A percentile compares a stretch with the other conserved stretches of the same genome.
phyloP scores from a whole-genome alignment of 2,888 invertebrate species.

The Sphinx pinastri region DNA sequence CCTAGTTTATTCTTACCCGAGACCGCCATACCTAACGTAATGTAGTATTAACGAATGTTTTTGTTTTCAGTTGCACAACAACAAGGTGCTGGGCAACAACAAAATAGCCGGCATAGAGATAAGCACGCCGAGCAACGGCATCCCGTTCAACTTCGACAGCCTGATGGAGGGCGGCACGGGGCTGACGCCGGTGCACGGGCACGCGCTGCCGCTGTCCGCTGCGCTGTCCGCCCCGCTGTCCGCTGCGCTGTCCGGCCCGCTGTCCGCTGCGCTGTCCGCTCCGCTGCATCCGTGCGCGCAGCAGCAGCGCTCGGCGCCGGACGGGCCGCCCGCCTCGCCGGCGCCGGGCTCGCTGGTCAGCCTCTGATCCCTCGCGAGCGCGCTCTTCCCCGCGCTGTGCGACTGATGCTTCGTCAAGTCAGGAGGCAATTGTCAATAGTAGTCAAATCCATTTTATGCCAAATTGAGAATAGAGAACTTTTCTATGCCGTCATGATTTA shows the following conservation, averaged over 20 bases:
- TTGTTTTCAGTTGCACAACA: conserved; percentile 73
- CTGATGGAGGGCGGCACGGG: conserved; percentile 97
- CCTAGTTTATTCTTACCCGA: too few species aligned
- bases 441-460: too few species aligned
- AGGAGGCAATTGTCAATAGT: too few species aligned
- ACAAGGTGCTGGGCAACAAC: conserved; percentile 75
- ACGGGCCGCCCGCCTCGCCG: conserved; percentile 86
- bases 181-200: conserved; percentile 90
- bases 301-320: conserved; percentile 89
- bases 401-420: too few species aligned
- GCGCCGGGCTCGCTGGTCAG: conserved; percentile 90
- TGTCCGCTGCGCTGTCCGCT: neutral
- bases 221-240: too few species aligned
- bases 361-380: conserved; percentile 85
- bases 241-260: too few species aligned
- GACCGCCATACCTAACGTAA: too few species aligned
- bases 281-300: conserved; percentile 88
- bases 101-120: conserved; percentile 92
- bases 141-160: conserved; percentile 95
- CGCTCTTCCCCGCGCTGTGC: neutral
- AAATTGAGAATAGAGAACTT: too few species aligned
- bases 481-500: too few species aligned
- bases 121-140: conserved; percentile 93
- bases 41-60: conserved; percentile 32
- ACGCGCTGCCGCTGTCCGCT: conserved; percentile 50